phyloP scores from a whole-genome alignment of 1,140 invertebrate genomes.

The Diorhabda sublineata region DNA sequence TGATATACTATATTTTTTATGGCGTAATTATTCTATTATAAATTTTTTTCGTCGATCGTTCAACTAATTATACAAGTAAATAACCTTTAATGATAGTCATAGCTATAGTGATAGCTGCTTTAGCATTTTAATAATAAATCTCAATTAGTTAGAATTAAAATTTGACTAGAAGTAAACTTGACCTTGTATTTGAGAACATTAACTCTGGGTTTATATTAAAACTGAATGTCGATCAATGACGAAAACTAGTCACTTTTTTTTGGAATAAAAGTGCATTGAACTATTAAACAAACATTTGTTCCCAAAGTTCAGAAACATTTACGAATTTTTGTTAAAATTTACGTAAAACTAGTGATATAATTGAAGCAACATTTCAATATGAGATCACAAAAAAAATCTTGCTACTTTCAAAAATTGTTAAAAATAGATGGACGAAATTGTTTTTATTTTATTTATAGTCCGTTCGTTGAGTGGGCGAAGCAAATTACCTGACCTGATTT shows the following conservation, averaged over 20 bases:
- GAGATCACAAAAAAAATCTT: not conserved
- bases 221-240: not conserved
- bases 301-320: not conserved
- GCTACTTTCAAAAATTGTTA: not conserved
- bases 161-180: not conserved
- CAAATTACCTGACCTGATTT: too few relatives aligned
- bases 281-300: not conserved
- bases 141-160: not conserved
- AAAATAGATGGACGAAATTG: not conserved
- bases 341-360: not conserved
- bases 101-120: too few relatives aligned
- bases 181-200: not conserved
- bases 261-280: not conserved
- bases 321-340: not conserved
- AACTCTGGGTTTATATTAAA: not conserved
- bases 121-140: not conserved
- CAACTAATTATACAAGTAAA: not conserved
- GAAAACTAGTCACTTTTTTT: not conserved
- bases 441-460: not conserved
- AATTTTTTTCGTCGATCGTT: not conserved
- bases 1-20: too few relatives aligned
- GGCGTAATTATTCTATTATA: too few relatives aligned
- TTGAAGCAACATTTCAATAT: not conserved
- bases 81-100: slow-evolving; percentile 2
- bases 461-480: not conserved